Evolutionary conservation across 2,888 invertebrate species (phyloP).

Genomic region (Limnephilus rhombicus): DNA sequence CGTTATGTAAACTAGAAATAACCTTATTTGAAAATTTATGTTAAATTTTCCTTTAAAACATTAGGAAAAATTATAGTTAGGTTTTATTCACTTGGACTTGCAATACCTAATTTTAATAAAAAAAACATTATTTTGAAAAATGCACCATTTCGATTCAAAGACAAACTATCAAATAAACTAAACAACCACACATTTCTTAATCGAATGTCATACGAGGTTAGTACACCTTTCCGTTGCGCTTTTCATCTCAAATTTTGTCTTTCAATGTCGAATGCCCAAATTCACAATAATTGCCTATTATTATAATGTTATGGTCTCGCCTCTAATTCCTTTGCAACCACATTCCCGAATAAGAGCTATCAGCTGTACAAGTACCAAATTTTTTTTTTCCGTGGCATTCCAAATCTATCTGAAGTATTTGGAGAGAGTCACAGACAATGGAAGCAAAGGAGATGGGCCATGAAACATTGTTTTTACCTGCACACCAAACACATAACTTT

Average conservation of each 20-base stretch:
- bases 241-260: background rate
- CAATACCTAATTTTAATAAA: background rate
- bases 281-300: background rate
- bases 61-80: background rate
- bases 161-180: background rate
- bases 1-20: background rate
- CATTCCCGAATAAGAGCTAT: too few relatives aligned
- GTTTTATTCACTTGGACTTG: background rate
- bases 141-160: background rate
- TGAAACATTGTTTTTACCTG: too few relatives aligned
- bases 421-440: too few relatives aligned
- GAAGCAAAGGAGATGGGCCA: too few relatives aligned
- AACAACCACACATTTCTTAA: background rate
- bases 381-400: too few relatives aligned
- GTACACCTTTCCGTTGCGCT: background rate
- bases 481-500: too few relatives aligned
- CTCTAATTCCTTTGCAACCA: too few relatives aligned
- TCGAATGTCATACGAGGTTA: background rate
- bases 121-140: background rate
- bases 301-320: background rate
- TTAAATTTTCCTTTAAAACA: background rate
- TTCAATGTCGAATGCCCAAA: background rate
- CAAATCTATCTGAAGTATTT: too few relatives aligned
- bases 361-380: too few relatives aligned
- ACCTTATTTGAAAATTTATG: background rate